phyloP scores from a whole-genome alignment of 2,113 vertebrate genomes.

The Dissostichus mawsoni region DNA sequence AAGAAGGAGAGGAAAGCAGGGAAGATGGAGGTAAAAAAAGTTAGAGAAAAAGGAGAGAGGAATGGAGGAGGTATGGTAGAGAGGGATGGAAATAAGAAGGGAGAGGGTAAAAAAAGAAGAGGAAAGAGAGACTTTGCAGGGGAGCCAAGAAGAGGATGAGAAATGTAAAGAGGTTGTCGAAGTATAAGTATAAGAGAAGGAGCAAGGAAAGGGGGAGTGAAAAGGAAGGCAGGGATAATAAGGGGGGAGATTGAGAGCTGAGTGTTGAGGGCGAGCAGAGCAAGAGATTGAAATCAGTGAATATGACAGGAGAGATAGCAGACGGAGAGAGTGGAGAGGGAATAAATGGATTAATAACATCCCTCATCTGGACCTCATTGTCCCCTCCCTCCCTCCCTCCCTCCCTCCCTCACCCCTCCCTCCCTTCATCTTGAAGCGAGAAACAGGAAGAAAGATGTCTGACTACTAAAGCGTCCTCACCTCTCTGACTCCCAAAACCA shows the following conservation, averaged over 20 bases:
- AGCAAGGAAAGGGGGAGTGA: neutral
- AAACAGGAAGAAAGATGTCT: slow-evolving; percentile 44
- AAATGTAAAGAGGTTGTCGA: neutral
- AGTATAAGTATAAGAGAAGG: neutral
- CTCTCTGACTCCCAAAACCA: slow-evolving; percentile 45
- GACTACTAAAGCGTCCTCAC: slow-evolving; percentile 28
- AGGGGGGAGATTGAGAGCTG: slow-evolving; percentile 2
- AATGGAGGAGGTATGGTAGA: too few species aligned
- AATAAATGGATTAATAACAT: slow-evolving; percentile 74
- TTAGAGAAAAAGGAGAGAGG: too few species aligned
- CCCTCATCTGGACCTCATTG: slow-evolving; percentile 46
- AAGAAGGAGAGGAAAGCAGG: too few species aligned
- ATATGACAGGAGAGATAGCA: slow-evolving; percentile 62
- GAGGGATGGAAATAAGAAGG: too few species aligned
- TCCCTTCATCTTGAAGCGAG: neutral
- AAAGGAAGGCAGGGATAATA: neutral
- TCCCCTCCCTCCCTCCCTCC: neutral
- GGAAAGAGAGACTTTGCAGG: too few species aligned
- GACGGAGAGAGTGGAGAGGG: slow-evolving; percentile 40
- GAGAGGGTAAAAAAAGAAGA: too few species aligned
- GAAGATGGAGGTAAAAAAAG: too few species aligned
- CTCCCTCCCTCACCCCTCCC: neutral
- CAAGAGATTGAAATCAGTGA: slow-evolving; percentile 63
- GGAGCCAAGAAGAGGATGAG: neutral
- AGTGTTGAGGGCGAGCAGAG: slow-evolving; percentile 35